Conservation (phyloP, 2,888 invertebrate species). For the Melanchra persicariae region DNA sequence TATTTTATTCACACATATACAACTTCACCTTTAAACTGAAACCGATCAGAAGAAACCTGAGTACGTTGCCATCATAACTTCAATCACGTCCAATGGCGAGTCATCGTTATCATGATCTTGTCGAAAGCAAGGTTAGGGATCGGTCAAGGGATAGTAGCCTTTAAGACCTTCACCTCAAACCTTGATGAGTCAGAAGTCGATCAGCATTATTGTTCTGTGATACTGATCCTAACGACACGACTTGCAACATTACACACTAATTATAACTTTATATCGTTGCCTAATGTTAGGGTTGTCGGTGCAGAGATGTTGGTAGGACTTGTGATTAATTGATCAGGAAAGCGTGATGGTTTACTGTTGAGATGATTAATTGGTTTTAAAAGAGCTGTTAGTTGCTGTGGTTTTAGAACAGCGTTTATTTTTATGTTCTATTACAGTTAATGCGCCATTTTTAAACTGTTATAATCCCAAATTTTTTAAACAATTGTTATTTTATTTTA, state of each 20-base stretch:
- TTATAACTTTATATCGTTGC: constrained; percentile 79
- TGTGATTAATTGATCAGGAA: constrained; percentile 39
- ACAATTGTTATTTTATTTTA: background rate
- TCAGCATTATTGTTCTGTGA: constrained; percentile 78
- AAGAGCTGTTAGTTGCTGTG: constrained; percentile 26
- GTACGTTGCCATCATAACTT: constrained; percentile 67
- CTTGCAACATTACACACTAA: constrained; percentile 82
- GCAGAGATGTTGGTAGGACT: background rate
- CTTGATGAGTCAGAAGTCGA: constrained; percentile 83
- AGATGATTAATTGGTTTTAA: constrained; percentile 46
- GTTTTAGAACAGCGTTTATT: background rate
- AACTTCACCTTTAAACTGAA: constrained; percentile 45
- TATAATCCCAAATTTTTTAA: background rate
- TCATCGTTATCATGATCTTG: constrained; percentile 81
- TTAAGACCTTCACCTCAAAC: constrained; percentile 83
- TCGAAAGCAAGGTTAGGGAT: constrained; percentile 88
- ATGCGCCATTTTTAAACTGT: background rate
- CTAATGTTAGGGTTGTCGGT: constrained; percentile 69
- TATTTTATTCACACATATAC: constrained; percentile 49
- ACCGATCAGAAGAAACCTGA: constrained; percentile 56
- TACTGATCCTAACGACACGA: constrained; percentile 82
- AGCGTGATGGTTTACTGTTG: constrained; percentile 1
- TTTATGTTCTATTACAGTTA: background rate
- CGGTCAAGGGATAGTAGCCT: constrained; percentile 85
- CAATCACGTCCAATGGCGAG: constrained; percentile 76